Evolutionary conservation across 2,888 invertebrate genomes (phyloP), one percentile per base, ranked within the genome.

Genomic region (Synanthedon tipuliformis): DNA sequence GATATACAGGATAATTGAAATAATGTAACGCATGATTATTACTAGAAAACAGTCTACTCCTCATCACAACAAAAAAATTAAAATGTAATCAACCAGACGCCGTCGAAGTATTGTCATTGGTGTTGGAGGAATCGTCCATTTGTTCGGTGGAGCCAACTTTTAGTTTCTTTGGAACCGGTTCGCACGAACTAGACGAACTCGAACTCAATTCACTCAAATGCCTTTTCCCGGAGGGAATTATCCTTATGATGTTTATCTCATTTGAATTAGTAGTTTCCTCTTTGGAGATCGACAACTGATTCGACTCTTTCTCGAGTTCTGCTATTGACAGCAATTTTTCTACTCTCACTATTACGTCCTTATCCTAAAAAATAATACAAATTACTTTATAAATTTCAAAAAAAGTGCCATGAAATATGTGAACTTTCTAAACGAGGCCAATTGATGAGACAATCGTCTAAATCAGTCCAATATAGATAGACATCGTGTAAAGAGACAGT

Each of bases 91-190:
- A 34, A 10, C 7, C 34, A 34, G 34, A 34, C 0, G 49, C 16
- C 12, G 78, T 75, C 0, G 81, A 81, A 55, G 60, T 73, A 0
- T 80, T 78, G 53, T 80, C 75, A 52, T 77, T 69, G 11, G 67
- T 64, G 12, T 56, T 15, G 11, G 4, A 7, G 45, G 15, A 15
- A n/a, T 45, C 45, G 15, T 13, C 8, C 45, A 13, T 15, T 12
- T n/a, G n/a, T 13, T 45, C 45, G 15, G 3, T 45, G 10, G 34
- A 27, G 4, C 59, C 74, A 2, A 74, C 55, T 51, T 75, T 66
- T 10, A 78, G 51, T 59, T 75, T 84, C 61, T 87, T 87, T 1
- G 83, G 71, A 10, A 72, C 59, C 0, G 87, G 87, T 61, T 85
- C 82, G 55, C 70, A 68, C 23, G 7, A 23, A 23, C 10, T 34